A percentile compares a stretch with the other conserved stretches of the same genome.
These are phyloP conservation scores for Danionella dracula DNA, from an alignment of 2,797 vertebrate species.

Conservation along the genomic window DNA sequence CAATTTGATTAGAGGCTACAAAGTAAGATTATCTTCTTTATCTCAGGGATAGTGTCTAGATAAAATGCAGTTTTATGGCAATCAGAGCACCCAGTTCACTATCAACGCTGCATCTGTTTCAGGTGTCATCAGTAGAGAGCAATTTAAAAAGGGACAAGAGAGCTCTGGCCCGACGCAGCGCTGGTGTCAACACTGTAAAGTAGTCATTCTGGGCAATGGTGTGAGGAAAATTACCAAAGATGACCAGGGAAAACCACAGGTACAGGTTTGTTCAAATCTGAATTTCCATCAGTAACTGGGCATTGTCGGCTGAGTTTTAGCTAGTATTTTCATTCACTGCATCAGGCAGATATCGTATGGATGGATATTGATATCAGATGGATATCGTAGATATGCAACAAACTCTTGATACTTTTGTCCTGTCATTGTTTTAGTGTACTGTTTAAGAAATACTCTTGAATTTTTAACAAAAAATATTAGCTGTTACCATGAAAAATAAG, in stretches of 20 bases:
- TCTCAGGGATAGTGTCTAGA: no score
- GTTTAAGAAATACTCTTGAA: no score
- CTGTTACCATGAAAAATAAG: no score
- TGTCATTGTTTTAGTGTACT: no score
- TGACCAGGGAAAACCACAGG: slow-evolving; percentile 67
- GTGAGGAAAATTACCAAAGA: slow-evolving; percentile 86
- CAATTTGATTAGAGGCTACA: no score
- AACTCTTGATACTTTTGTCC: no score
- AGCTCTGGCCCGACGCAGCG: slow-evolving; percentile 77
- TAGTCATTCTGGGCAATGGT: slow-evolving; percentile 91
- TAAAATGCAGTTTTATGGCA: neutral
- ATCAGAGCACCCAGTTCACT: neutral
- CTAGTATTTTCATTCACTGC: no score
- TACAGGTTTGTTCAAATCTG: slow-evolving; percentile 38
- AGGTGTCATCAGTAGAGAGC: slow-evolving; percentile 73
- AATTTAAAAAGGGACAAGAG: slow-evolving; percentile 61
- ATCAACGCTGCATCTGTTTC: slow-evolving; percentile 7
- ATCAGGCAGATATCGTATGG: no score
- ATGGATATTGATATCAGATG: no score
- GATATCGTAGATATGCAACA: no score
- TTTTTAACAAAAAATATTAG: no score
- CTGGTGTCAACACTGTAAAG: slow-evolving; percentile 96
- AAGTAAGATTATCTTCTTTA: no score
- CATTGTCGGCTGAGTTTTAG: neutral
- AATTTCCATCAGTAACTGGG: neutral